Percentiles rank a stretch among this genome's conserved stretches.
These are phyloP conservation scores for Tympanoctomys barrerae DNA, from an alignment of 2,797 vertebrate species.

Conservation along the genomic window DNA sequence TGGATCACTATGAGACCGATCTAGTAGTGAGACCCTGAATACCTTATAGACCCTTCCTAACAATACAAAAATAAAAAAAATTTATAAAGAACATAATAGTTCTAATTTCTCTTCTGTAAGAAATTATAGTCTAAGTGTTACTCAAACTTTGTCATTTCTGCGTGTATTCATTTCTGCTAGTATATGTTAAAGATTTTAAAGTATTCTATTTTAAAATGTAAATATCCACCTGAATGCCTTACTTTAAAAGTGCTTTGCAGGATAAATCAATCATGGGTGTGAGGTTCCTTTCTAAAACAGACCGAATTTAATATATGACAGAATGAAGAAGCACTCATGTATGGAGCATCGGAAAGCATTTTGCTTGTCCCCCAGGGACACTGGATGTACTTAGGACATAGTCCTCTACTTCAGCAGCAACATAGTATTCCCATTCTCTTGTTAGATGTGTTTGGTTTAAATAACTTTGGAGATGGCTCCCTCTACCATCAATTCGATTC, in stretches of 20 bases:
- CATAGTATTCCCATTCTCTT: neutral
- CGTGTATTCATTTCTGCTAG: neutral
- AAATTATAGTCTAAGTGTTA: neutral
- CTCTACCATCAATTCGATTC: neutral
- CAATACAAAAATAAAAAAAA: too few relatives aligned
- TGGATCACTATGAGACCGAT: too few relatives aligned
- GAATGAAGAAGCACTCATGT: neutral
- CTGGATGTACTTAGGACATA: neutral
- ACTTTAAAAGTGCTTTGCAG: neutral
- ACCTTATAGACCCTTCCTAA: too few relatives aligned
- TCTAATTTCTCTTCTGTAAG: slow-evolving; percentile 23
- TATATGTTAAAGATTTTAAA: slow-evolving; percentile 21
- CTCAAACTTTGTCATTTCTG: neutral
- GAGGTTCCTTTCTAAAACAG: neutral
- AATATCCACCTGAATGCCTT: neutral
- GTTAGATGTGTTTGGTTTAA: slow-evolving; percentile 39
- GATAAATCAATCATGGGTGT: slow-evolving; percentile 21
- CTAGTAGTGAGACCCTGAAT: too few relatives aligned
- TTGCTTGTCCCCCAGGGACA: neutral
- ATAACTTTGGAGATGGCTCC: neutral
- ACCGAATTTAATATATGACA: slow-evolving; percentile 5
- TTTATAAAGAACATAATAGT: neutral
- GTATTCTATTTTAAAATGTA: neutral
- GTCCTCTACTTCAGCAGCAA: neutral
- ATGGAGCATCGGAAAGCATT: neutral